Evolutionary conservation across 2,113 vertebrate species (phyloP).

Genomic region (Odocoileus virginianus): DNA sequence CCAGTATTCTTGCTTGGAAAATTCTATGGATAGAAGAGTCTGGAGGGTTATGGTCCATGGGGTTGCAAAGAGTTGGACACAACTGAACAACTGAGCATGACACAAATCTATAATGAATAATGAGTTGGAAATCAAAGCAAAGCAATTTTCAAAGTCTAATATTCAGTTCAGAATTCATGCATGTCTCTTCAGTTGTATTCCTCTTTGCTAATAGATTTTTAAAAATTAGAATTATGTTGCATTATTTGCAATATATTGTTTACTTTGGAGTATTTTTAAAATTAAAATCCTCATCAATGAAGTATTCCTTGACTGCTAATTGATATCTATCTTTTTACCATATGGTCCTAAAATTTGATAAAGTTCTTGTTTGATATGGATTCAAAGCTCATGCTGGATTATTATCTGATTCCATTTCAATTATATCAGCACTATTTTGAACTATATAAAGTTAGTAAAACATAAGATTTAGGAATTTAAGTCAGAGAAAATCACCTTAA

Average conservation of each 20-base stretch:
- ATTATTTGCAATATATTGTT: neutral
- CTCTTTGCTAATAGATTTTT: neutral
- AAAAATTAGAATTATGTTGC: neutral
- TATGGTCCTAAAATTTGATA: neutral
- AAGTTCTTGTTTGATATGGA: neutral
- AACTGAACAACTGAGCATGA: neutral
- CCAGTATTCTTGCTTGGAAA: neutral
- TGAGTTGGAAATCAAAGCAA: neutral
- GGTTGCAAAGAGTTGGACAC: neutral
- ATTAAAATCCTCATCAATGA: neutral
- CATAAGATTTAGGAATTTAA: neutral
- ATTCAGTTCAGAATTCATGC: neutral
- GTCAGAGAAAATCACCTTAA: neutral
- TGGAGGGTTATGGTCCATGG: neutral
- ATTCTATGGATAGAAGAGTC: neutral
- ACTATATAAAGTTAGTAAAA: neutral
- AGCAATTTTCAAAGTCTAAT: neutral
- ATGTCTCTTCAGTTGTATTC: neutral
- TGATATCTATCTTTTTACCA: neutral
- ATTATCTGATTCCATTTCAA: neutral
- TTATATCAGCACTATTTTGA: neutral
- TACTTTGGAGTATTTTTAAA: neutral
- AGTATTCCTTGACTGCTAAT: neutral
- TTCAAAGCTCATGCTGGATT: neutral
- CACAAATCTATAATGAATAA: neutral